A percentile compares a stretch with the other conserved stretches of the same genome.
Evolutionary conservation across 2,888 invertebrate genomes (phyloP).

Genomic region (Operophtera brumata): DNA sequence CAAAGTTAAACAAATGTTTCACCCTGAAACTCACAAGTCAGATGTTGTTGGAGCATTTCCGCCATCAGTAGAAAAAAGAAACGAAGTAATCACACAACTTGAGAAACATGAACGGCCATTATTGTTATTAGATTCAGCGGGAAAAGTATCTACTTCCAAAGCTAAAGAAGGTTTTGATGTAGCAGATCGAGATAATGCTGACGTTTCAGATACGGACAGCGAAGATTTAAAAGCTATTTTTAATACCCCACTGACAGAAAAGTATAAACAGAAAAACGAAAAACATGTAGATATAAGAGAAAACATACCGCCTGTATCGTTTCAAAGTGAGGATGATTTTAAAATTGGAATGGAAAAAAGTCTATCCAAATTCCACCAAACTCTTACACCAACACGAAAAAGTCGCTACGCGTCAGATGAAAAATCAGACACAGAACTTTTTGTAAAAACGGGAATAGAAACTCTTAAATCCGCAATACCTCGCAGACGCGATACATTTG

Average conservation of each 20-base stretch:
- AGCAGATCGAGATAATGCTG: not conserved
- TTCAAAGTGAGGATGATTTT: conserved; percentile 15
- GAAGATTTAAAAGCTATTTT: not conserved
- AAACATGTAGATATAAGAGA: conserved; percentile 4
- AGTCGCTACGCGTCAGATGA: not conserved
- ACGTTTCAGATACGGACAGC: too few relatives aligned
- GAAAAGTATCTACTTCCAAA: not conserved
- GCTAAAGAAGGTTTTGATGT: not conserved
- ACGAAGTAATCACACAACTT: conserved; percentile 4
- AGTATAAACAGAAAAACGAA: conserved; percentile 6
- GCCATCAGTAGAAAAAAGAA: conserved; percentile 5
- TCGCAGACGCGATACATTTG: not conserved
- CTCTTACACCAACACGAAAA: not conserved
- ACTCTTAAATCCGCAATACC: too few relatives aligned
- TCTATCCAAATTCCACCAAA: not conserved
- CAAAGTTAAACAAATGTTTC: conserved; percentile 17
- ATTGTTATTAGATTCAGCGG: not conserved
- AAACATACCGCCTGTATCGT: conserved; percentile 10
- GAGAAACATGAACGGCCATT: conserved; percentile 5
- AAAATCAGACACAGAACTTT: not conserved
- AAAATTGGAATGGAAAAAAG: not conserved
- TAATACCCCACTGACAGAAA: not conserved
- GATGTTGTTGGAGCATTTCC: conserved; percentile 8
- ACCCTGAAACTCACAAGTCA: not conserved
- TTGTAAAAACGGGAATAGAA: not conserved